These are phyloP conservation scores for Perithous albicinctus DNA, from an alignment of 2,888 invertebrate species.

Conservation along the genomic window DNA sequence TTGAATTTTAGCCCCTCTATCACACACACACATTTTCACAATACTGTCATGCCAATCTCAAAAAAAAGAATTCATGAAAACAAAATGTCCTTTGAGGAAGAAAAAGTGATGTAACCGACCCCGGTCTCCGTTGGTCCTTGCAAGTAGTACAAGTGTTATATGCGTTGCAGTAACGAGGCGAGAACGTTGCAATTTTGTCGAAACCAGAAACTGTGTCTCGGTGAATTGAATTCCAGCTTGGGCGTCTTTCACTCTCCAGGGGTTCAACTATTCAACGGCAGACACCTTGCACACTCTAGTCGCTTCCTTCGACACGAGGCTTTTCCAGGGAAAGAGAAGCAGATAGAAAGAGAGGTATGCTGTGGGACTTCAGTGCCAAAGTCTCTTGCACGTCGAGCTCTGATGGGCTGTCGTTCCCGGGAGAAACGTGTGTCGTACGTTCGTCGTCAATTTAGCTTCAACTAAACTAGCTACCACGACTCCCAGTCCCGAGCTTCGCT, in stretches of 20 bases:
- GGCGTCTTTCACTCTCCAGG: slow-evolving; percentile 9
- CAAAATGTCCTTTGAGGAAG: too few relatives aligned
- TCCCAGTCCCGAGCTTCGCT: slow-evolving; percentile 12
- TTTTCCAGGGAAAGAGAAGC: not conserved
- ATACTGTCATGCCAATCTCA: too few relatives aligned
- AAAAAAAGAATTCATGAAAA: too few relatives aligned
- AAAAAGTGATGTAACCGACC: too few relatives aligned
- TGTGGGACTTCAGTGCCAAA: not conserved
- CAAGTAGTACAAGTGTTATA: not conserved
- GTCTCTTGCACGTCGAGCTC: slow-evolving; percentile 23
- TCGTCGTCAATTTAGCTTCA: slow-evolving; percentile 38
- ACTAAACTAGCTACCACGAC: slow-evolving; percentile 20
- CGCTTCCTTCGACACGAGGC: not conserved
- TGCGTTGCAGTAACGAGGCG: not conserved
- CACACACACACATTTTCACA: too few relatives aligned
- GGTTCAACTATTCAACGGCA: slow-evolving; percentile 26
- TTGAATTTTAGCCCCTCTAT: too few relatives aligned
- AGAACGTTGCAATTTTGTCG: slow-evolving; percentile 25
- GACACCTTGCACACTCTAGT: not conserved
- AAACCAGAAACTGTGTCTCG: not conserved
- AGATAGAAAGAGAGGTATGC: not conserved
- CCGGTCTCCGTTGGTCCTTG: too few relatives aligned
- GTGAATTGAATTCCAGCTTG: slow-evolving; percentile 33
- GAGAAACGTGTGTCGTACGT: slow-evolving; percentile 22
- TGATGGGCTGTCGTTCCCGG: slow-evolving; percentile 18